These are phyloP conservation scores for Lymantria monacha DNA, from an alignment of 2,888 invertebrate species.

Conservation along the genomic window DNA sequence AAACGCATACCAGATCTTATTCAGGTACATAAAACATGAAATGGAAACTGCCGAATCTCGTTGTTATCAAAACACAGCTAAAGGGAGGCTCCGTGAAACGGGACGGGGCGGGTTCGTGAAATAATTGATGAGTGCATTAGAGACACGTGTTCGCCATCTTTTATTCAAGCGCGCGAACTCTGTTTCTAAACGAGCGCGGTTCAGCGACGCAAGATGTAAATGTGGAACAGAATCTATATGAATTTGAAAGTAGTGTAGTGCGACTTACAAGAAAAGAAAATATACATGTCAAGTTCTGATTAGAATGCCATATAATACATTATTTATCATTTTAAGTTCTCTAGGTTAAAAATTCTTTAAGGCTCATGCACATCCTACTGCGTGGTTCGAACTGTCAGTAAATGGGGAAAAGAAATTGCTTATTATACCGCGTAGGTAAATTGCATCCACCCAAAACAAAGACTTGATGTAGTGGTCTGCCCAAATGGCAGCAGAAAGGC, in stretches of 20 bases:
- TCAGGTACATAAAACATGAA: constrained; percentile 35
- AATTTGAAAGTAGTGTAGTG: constrained; percentile 25
- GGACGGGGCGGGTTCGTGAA: constrained; percentile 40
- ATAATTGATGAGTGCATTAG: constrained; percentile 80
- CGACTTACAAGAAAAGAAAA: not conserved
- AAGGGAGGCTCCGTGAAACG: constrained; percentile 29
- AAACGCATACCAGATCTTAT: constrained; percentile 7
- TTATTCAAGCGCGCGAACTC: constrained; percentile 58
- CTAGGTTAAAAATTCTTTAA: too few relatives aligned
- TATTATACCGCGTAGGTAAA: too few relatives aligned
- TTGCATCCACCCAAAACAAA: too few relatives aligned
- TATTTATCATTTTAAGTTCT: too few relatives aligned
- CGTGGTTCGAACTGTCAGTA: too few relatives aligned
- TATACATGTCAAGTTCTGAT: not conserved
- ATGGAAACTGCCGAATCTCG: constrained; percentile 34
- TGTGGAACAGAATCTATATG: constrained; percentile 45
- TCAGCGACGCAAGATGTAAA: constrained; percentile 24
- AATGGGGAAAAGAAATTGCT: too few relatives aligned
- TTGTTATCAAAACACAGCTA: constrained; percentile 41
- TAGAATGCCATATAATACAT: too few relatives aligned
- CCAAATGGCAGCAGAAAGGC: too few relatives aligned
- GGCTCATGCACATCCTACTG: too few relatives aligned
- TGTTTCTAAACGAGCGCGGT: constrained; percentile 23
- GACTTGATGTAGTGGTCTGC: too few relatives aligned
- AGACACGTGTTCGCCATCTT: constrained; percentile 71